A percentile compares a stretch with the other conserved stretches of the same genome.
Conservation (phyloP, 2,888 invertebrate species). For the Metacarcinus magister region DNA sequence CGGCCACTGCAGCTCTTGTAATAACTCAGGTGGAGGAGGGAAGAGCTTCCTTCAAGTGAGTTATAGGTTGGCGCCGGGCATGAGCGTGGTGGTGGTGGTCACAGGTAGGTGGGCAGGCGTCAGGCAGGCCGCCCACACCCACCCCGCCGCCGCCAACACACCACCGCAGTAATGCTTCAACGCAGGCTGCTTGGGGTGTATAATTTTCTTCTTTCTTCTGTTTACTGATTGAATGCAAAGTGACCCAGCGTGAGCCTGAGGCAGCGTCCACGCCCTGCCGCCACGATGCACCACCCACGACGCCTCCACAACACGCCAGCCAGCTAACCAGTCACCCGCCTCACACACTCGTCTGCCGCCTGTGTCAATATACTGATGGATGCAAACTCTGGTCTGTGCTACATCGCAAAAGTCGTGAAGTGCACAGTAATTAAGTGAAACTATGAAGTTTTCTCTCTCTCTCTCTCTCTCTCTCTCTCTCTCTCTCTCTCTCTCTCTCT, state of each 20-base stretch:
- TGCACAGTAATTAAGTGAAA: background rate
- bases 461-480: slow-evolving; percentile 29
- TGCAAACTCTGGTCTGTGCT: background rate
- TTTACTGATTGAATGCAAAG: slow-evolving; percentile 16
- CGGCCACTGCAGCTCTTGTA: no score
- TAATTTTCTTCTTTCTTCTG: background rate
- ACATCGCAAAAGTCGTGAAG: background rate
- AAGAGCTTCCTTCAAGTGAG: background rate
- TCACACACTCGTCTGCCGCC: background rate
- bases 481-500: slow-evolving; percentile 48
- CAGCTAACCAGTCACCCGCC: background rate
- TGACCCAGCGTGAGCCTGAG: background rate
- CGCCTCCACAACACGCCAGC: background rate
- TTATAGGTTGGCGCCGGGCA: background rate
- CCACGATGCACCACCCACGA: background rate
- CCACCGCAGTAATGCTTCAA: background rate
- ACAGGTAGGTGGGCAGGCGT: background rate
- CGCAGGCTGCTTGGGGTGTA: background rate
- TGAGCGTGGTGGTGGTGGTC: no score
- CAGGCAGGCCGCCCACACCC: background rate
- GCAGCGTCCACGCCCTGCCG: background rate
- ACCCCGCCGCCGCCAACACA: background rate
- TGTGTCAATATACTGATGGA: background rate
- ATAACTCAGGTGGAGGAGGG: no score
- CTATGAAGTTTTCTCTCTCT: background rate